Base-by-base conservation (phyloP, 1,140 invertebrate genomes). In the Acyrthosiphon pisum region DNA sequence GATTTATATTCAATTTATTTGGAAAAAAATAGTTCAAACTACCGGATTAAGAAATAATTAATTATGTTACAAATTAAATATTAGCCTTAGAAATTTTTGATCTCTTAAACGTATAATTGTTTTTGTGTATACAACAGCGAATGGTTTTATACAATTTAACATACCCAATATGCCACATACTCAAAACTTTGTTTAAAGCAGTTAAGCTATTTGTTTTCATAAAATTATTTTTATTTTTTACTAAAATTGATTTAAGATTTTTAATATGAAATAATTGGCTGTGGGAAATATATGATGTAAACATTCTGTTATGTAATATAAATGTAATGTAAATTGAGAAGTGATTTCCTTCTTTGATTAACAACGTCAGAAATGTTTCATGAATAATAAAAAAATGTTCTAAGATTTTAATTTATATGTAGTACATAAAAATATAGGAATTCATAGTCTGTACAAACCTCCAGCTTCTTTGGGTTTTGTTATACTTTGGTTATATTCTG, bases 391-490 rank as follows among this genome's bases (percentile, higher is more conserved):
- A 30, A 30, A 60, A 30, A 60, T 30, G 26, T 30, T 60, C 3
- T 60, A 3, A 30, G 2, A 30, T 11, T 60, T 60, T 60, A 41
- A 41, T 41, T 41, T 41, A 68, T 30, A 11, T 68, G 8, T 26
- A 60, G 26, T 60, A 26, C 56, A 26, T 60, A 9, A 68, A n/a
- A n/a, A 76, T 35, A 0, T n/a, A n/a, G 30, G 0, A 0, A 76
- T 76, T 18, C 18, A n/a, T 18, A 76, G 30, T 76, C 20, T 76
- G 18, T 76, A 76, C 60, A 76, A 18, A 93, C 93, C 93, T 93
- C 93, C 93, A 81, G 87, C 89, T 81, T 93, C 93, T 84, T 90
- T 4, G 4, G 41, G 41, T 41, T 41, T 41, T 2, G 41, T 41
- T 41, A 41, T 41, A 41, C 41, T 41, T 41, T 41, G 41, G 41